Conservation (phyloP, 2,113 vertebrate genomes). For the Arothron firmamentum region DNA sequence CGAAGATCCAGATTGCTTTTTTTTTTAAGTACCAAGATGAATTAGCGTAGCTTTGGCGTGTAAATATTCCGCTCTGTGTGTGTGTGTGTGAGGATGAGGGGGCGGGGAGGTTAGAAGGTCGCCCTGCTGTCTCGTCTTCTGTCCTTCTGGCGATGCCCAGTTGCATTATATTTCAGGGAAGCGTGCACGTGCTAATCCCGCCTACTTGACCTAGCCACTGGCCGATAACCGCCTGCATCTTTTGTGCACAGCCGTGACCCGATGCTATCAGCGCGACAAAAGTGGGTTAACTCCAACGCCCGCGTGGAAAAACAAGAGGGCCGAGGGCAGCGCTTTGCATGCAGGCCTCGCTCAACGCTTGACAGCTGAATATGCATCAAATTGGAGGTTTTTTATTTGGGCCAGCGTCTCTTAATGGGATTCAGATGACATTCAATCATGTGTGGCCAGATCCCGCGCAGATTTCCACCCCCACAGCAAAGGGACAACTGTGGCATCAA, state of each 20-base stretch:
- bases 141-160: constrained; percentile 53
- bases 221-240: constrained; percentile 48
- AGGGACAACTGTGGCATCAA: background rate
- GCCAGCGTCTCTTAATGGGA: constrained; percentile 32
- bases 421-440: constrained; percentile 36
- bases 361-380: constrained; percentile 22
- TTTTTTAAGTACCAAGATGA: constrained; percentile 9
- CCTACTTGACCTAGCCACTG: constrained; percentile 40
- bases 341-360: constrained; percentile 6
- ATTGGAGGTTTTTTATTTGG: constrained; percentile 24
- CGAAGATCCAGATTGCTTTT: constrained; percentile 27
- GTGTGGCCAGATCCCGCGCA: constrained; percentile 1
- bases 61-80: constrained; percentile 8
- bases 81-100: constrained; percentile 19
- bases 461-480: constrained; percentile 13
- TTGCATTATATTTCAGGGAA: constrained; percentile 45
- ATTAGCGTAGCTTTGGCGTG: constrained; percentile 21
- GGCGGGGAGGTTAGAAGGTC: constrained; percentile 46
- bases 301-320: background rate
- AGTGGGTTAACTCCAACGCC: constrained; percentile 25
- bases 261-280: constrained; percentile 20
- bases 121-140: constrained; percentile 51
- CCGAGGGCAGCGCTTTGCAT: constrained; percentile 11
- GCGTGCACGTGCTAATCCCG: constrained; percentile 32
- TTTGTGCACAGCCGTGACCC: constrained; percentile 29